Evolutionary conservation across 1,140 invertebrate species (phyloP), one percentile per base, ranked within the genome.

Genomic region (Steinernema feltiae): DNA sequence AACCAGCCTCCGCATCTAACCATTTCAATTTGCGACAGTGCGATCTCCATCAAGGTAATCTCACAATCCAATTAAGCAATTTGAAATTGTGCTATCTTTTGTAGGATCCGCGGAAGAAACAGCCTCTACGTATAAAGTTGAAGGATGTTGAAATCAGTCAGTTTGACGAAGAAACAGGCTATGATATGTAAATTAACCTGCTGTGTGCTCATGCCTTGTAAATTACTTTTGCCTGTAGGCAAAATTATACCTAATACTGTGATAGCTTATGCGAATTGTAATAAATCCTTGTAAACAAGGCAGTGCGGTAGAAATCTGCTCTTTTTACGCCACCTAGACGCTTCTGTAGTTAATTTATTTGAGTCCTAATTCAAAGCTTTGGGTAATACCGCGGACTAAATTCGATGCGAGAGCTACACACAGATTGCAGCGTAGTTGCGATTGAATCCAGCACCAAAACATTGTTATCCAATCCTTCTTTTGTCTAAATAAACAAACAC

Each of bases 41-140:
- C 31, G 7, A 76, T 80, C 27, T 21, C 70, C 17, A 79, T 79
- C 29, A 72, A 76, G 48, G 78, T 79, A 30, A 69, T 46, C 53
- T 76, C 29, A 17, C n/a, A 27, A 12, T 0, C 29, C 72, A 53
- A 18, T 7, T 21, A 17, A 15, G 7, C 7, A 15, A 53, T 7
- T 73, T 30, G 32, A 18, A 17, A 12, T 72, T 72, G 17, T 24
- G 15, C 46, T 46, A 32, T 46, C 0, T 63, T 21, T 1, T 79
- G 71, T 31, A 80, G 48, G 78, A 79, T 24, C 30, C 29, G 31
- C 78, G 73, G 29, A 79, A 79, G 70, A 78, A 78, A 72, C 70
- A 79, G 31, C 78, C 78, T 18, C 30, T 79, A 32, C 75, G 73
- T 29, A 30, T 79, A 15, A 73, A 73, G 41, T 70, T 79, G 46